These are phyloP conservation scores for Drosophila limbata DNA, from an alignment of 2,888 invertebrate genomes.

Conservation along the genomic window DNA sequence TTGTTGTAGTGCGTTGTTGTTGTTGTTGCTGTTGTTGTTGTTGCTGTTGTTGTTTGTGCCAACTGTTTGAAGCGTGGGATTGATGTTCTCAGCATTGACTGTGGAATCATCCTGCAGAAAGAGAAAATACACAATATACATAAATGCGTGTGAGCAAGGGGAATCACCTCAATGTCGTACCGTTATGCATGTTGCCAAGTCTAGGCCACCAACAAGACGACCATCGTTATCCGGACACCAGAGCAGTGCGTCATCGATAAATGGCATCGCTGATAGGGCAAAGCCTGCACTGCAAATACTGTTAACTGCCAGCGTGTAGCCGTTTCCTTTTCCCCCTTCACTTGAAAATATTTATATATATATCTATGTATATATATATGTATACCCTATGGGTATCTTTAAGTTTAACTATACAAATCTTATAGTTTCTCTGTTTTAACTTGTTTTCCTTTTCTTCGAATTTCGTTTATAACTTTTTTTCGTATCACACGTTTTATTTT, in stretches of 20 bases:
- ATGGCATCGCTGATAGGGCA: constrained; percentile 93
- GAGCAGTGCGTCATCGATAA: constrained; percentile 97
- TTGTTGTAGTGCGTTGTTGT: constrained; percentile 40
- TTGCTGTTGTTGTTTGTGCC: constrained; percentile 46
- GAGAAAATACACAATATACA: background rate
- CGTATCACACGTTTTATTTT: constrained; percentile 62
- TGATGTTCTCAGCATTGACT: constrained; percentile 71
- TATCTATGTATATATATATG: constrained; percentile 2
- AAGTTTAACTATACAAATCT: constrained; percentile 5
- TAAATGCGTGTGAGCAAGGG: background rate
- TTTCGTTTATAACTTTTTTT: constrained; percentile 35
- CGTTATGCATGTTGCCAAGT: constrained; percentile 94
- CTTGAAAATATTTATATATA: constrained; percentile 51
- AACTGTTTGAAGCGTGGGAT: constrained; percentile 61
- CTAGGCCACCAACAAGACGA: constrained; percentile 91
- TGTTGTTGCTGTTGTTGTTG: constrained; percentile 44
- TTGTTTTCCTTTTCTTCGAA: constrained; percentile 3
- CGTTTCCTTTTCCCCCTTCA: constrained; percentile 62
- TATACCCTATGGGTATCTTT: background rate
- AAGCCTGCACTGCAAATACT: constrained; percentile 85
- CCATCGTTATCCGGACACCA: constrained; percentile 98
- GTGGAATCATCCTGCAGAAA: constrained; percentile 66
- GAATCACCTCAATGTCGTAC: constrained; percentile 85
- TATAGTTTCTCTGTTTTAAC: background rate
- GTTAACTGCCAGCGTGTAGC: constrained; percentile 85